Conservation (phyloP, 2,888 invertebrate species). For the Tortrix viridana region DNA sequence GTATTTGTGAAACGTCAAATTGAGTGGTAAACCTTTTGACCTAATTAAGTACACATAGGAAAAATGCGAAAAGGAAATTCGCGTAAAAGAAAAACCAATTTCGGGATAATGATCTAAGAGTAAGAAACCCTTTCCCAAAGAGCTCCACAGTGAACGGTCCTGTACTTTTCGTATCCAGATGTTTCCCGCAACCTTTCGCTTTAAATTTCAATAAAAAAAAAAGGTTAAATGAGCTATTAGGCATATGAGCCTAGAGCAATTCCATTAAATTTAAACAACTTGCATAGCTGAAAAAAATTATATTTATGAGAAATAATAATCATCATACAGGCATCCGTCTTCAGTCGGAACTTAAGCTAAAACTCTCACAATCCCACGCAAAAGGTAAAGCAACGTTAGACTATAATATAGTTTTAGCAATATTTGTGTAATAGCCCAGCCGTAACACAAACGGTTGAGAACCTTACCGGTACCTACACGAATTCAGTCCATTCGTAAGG, state of each 20-base stretch:
- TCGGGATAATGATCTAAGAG: no score
- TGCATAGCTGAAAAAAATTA: constrained; percentile 84
- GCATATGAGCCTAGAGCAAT: no score
- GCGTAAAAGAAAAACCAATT: no score
- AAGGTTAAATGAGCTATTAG: no score
- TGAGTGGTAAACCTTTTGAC: no score
- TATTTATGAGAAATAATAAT: constrained; percentile 85
- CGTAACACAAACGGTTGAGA: constrained; percentile 70
- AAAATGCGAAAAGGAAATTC: no score
- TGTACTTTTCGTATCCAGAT: background rate
- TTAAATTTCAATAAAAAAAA: no score
- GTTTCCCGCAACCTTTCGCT: no score
- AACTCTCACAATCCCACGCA: constrained; percentile 85
- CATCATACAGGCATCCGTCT: constrained; percentile 85
- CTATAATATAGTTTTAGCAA: constrained; percentile 84
- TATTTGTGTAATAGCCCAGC: constrained; percentile 79
- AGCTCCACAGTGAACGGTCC: no score
- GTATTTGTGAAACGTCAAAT: no score
- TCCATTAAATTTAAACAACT: constrained; percentile 66
- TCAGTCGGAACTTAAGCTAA: constrained; percentile 85
- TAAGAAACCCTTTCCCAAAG: no score
- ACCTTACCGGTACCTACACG: constrained; percentile 64
- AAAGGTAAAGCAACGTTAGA: constrained; percentile 85
- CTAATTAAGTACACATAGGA: no score
- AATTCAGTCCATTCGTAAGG: constrained; percentile 71